These are phyloP conservation scores for Pygocentrus nattereri DNA, from an alignment of 2,797 vertebrate genomes.

Conservation along the genomic window DNA sequence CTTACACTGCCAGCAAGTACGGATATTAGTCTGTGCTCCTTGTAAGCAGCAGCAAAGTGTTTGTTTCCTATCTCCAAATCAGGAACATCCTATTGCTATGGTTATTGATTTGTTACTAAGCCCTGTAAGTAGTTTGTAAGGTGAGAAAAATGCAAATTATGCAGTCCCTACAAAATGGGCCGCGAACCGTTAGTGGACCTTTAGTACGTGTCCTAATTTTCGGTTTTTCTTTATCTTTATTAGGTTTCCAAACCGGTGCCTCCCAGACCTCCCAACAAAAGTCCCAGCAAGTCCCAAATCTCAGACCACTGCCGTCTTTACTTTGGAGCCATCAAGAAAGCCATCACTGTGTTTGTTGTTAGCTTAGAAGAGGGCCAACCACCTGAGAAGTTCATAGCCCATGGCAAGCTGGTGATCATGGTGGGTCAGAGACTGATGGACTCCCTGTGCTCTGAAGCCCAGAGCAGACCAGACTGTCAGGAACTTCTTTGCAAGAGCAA, in stretches of 20 bases:
- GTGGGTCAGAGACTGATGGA: constrained; percentile 94
- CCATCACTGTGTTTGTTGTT: constrained; percentile 77
- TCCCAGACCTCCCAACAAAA: constrained; percentile 16
- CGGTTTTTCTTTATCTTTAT: neutral
- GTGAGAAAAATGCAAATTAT: too few species aligned
- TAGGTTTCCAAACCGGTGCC: constrained; percentile 37
- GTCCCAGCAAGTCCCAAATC: constrained; percentile 50
- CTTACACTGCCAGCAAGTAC: neutral
- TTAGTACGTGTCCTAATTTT: neutral
- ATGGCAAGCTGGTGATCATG: constrained; percentile 94
- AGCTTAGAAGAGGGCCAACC: constrained; percentile 82
- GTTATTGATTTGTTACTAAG: neutral
- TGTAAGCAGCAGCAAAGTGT: constrained; percentile 3
- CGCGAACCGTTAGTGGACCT: neutral
- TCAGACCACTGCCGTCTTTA: constrained; percentile 89
- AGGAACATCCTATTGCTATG: neutral
- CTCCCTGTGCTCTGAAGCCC: constrained; percentile 84
- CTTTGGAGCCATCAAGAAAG: constrained; percentile 91
- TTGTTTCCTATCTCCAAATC: neutral
- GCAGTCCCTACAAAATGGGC: neutral
- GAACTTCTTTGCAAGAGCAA: constrained; percentile 85
- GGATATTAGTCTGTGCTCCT: constrained; percentile 1
- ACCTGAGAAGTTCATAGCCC: constrained; percentile 89
- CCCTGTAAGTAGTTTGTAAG: too few species aligned
- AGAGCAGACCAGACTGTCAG: constrained; percentile 70